Base-by-base conservation (phyloP, 2,888 invertebrate genomes). In the Bembecia ichneumoniformis region DNA sequence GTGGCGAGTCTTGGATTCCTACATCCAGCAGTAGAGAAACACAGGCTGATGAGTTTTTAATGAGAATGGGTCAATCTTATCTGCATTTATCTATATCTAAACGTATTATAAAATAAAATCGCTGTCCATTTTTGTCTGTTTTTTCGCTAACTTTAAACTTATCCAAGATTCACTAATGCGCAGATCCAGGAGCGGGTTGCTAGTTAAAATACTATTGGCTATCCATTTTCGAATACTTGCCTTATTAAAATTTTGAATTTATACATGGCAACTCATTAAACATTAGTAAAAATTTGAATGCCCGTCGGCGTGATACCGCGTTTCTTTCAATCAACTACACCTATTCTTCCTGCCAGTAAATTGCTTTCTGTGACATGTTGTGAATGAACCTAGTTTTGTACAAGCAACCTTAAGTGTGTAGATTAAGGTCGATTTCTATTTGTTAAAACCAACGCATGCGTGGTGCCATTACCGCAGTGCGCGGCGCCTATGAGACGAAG, bases 381-480 rank as follows among this genome's bases (percentile, higher is more conserved):
- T 52, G 15, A 44, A 40, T 10, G 13, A 40, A 15, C 44, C 11
- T 44, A 15, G 44, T 44, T 44, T 40, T 13, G 4, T 11, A 44
- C 15, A 40, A 40, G 4, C 14, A 7, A 40, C 40, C 40, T 40
- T 40, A 40, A 40, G 40, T 40, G 40, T 40, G 14, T 40, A 10
- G 13, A 40, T 68, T 71, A 55, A 63, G 76, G 62, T 59, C 55
- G 50, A 54, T 64, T 28, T 68, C 63, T 43, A 57, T 50, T 56
- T 66, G 67, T 58, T 54, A 51, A 55, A 16, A 47, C 54, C 51
- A 35, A 79, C 86, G 84, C 86, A 86, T 84, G 86, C 86, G 86
- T 80, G 71, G 64, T 76, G 49, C 43, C 50, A 63, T 57, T 80
- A 82, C 86, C 86, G 86, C 86, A 86, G 81, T 86, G 86, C 86